Evolutionary conservation across 2,888 invertebrate species (phyloP), one percentile per base, ranked within the genome.

Genomic region (Ectemnius lituratus): DNA sequence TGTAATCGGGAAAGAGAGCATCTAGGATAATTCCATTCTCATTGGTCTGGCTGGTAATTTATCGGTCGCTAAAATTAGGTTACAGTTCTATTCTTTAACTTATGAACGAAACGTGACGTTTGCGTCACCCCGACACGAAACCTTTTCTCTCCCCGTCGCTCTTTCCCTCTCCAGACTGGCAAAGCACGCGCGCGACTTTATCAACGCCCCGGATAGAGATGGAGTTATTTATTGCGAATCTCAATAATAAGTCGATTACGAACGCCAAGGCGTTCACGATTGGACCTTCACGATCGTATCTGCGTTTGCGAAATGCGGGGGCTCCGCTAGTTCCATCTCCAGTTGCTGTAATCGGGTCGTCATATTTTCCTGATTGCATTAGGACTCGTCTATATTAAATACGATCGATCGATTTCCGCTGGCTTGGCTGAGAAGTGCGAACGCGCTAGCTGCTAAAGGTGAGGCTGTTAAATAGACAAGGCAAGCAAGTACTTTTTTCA

Each of bases 11-110:
- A 23, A 20, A 37, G 23, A 45, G 20, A 18, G 56, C 14, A 46
- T 28, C 46, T 46, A 65, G 61, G 70, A 60, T 76, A 71, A 76
- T 76, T 76, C 56, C 37, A 76, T 76, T 76, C 49, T 61, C 62
- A 62, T 66, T 13, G 59, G 52, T 18, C 62, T 14, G 37, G 37
- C 8, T 8, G 60, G 65, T 76, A 71, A 76, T 76, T 69, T 76
- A 66, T 76, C 76, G 65, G 70, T 59, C 59, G 28, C 62, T 11
- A 57, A 76, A 71, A 76, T 76, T 52, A 23, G 60, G 52, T 76
- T 76, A 68, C 62, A 68, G 28, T 68, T 66, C 62, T 67, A 66
- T 68, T 66, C 62, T 67, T 63, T 63, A 71, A 71, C 60, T 76
- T 70, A 70, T 45, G 61, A 47, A 63, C 20, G 16, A n/a, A 70